phyloP scores from a whole-genome alignment of 2,888 invertebrate genomes.

The Thera obeliscata region DNA sequence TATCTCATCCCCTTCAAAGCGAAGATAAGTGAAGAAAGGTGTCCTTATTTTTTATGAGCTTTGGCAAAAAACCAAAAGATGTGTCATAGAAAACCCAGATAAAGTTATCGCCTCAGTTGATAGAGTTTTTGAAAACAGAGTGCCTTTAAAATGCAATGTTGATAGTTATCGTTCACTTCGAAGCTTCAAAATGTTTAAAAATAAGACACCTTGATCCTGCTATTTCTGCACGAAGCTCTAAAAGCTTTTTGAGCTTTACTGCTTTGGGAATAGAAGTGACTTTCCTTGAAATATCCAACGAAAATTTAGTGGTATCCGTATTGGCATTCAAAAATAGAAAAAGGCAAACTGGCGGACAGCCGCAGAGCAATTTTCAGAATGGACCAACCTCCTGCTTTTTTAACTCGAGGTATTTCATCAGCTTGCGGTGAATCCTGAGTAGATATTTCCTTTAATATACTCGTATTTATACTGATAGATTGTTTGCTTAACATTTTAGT shows the following conservation, averaged over 20 bases:
- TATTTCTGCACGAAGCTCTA: conserved; percentile 23
- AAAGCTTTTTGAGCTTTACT: conserved; percentile 22
- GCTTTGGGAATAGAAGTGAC: conserved; percentile 11
- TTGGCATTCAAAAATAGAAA: conserved; percentile 39
- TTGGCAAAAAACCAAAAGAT: neutral
- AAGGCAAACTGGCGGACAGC: conserved; percentile 29
- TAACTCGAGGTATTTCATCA: conserved; percentile 27
- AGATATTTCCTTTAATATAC: neutral
- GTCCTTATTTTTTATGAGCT: neutral
- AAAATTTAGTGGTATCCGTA: conserved; percentile 36
- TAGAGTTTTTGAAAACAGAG: conserved; percentile 3
- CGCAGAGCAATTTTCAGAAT: conserved; percentile 38
- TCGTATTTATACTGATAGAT: neutral
- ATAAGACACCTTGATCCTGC: conserved; percentile 21
- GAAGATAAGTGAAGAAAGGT: conserved; percentile 12
- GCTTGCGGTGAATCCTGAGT: conserved; percentile 15
- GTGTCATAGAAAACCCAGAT: neutral
- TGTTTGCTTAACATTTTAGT: too few relatives aligned
- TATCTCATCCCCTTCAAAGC: neutral
- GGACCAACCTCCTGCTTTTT: conserved; percentile 27
- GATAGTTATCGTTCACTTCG: conserved; percentile 24
- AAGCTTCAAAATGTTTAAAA: conserved; percentile 29
- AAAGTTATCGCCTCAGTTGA: neutral
- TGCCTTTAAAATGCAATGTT: conserved; percentile 6
- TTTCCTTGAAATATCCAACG: conserved; percentile 2